phyloP scores from a whole-genome alignment of 2,113 vertebrate species.

The Rhombomys opimus region DNA sequence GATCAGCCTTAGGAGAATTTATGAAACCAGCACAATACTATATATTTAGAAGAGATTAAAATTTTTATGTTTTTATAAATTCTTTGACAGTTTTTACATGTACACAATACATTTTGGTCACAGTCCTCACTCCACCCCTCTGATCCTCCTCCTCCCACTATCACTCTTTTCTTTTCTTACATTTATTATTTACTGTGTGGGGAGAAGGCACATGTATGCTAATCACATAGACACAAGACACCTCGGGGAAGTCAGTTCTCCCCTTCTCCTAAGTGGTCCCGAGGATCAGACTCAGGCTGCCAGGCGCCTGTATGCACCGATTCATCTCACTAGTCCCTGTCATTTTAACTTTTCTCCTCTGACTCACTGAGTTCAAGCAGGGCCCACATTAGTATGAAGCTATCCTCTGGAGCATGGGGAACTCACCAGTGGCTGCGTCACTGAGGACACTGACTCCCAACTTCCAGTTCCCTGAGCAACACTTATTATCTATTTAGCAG shows the following conservation, averaged over 20 bases:
- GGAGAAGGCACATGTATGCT: background rate
- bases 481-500: background rate
- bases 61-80: background rate
- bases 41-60: conserved; percentile 54
- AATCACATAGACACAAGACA: background rate
- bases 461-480: background rate
- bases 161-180: background rate
- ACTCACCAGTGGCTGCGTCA: background rate
- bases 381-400: background rate
- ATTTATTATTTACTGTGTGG: background rate
- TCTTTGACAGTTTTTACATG: background rate
- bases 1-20: conserved; percentile 23
- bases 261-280: background rate
- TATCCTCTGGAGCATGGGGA: background rate
- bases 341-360: background rate
- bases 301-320: background rate
- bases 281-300: background rate
- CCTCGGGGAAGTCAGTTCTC: background rate
- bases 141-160: background rate
- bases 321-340: background rate
- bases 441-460: background rate
- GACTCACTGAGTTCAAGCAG: background rate
- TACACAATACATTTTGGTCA: background rate
- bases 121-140: background rate
- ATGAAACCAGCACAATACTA: background rate